These are phyloP conservation scores for Babyrousa celebensis DNA, from an alignment of 2,797 vertebrate genomes.

Conservation along the genomic window DNA sequence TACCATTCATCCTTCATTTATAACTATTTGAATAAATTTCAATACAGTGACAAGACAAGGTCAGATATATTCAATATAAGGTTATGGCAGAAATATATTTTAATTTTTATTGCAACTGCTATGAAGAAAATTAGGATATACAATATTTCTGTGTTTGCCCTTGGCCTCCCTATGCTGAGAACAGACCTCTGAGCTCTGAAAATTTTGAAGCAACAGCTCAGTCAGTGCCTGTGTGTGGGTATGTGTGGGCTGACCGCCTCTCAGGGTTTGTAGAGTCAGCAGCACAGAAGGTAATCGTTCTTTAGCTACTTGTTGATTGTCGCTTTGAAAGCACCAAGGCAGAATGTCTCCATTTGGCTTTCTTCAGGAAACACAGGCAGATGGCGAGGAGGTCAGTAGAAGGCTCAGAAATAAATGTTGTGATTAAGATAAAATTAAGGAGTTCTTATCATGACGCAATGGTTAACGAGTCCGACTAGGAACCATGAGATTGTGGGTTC, in stretches of 20 bases:
- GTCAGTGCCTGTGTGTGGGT: neutral
- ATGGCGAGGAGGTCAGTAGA: neutral
- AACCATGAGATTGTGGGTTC: too few relatives aligned
- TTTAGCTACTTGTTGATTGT: neutral
- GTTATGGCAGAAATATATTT: neutral
- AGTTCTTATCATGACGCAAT: too few relatives aligned
- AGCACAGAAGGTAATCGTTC: neutral
- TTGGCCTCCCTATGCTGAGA: conserved; percentile 22
- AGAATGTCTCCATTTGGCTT: conserved; percentile 4
- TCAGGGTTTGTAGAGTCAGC: neutral
- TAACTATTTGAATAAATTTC: conserved; percentile 69
- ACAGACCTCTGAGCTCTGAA: neutral
- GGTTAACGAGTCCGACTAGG: too few relatives aligned
- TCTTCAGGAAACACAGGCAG: conserved; percentile 8
- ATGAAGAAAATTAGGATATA: conserved; percentile 52
- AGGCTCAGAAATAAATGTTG: conserved; percentile 24
- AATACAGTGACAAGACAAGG: neutral
- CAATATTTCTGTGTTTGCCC: conserved; percentile 17
- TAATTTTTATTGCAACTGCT: conserved; percentile 53
- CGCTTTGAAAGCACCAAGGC: conserved; percentile 57
- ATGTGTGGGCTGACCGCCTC: neutral
- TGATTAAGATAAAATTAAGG: neutral
- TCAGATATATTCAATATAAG: conserved; percentile 38
- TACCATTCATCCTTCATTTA: conserved; percentile 61
- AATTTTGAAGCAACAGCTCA: neutral